Percentiles rank a stretch among this genome's conserved stretches.
These are phyloP conservation scores for Hirudinaria manillensis DNA, from an alignment of 2,888 invertebrate genomes.

Conservation along the genomic window DNA sequence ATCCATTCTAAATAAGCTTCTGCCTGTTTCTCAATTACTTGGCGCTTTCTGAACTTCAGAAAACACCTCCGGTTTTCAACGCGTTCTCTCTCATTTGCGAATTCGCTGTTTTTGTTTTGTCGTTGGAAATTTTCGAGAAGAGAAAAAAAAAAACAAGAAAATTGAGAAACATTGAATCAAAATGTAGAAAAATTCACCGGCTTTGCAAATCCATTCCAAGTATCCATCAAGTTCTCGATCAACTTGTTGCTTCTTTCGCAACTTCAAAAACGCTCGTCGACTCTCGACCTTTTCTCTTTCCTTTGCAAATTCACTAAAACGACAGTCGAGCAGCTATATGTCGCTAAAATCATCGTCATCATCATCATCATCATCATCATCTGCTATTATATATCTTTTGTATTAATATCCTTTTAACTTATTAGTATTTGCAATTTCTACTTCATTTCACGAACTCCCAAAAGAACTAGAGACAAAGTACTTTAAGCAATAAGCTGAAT, in stretches of 20 bases:
- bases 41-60: conserved; percentile 93
- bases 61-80: conserved; percentile 99
- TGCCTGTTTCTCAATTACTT: conserved; percentile 93
- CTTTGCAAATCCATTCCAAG: conserved; percentile 99
- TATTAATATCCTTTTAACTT: no score
- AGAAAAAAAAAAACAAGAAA: background rate
- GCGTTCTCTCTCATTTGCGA: conserved; percentile 99
- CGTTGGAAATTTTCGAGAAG: no score
- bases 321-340: no score
- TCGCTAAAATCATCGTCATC: background rate
- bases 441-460: no score
- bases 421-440: no score
- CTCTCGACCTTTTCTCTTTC: conserved; percentile 99
- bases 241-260: conserved; percentile 93
- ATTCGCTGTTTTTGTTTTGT: conserved; percentile 70
- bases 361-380: background rate
- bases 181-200: conserved; percentile 63
- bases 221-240: conserved; percentile 97
- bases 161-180: background rate
- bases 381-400: no score
- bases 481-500: no score
- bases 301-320: conserved; percentile 95
- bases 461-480: no score
- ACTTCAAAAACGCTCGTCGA: conserved; percentile 96
- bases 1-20: conserved; percentile 99